Conservation (phyloP, 2,888 invertebrate genomes). For the Coelogynopora nodosa region DNA sequence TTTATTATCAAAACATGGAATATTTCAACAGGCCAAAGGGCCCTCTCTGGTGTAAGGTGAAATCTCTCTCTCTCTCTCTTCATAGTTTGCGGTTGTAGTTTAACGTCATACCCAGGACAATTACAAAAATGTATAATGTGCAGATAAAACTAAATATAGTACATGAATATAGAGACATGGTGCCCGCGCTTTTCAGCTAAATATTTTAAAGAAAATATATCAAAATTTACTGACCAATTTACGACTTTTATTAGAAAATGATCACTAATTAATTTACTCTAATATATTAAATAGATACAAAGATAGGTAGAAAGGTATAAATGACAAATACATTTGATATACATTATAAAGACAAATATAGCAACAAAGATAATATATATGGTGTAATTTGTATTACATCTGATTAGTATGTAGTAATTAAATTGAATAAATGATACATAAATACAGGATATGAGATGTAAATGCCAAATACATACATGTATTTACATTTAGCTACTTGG, state of each 20-base stretch:
- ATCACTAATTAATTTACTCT: not conserved
- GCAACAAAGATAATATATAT: not conserved
- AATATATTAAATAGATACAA: not conserved
- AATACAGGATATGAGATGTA: not conserved
- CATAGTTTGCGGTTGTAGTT: no score
- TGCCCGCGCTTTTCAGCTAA: constrained; percentile 14
- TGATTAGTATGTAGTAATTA: not conserved
- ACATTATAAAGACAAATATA: not conserved
- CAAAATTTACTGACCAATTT: not conserved
- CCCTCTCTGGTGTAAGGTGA: no score
- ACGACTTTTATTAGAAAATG: not conserved
- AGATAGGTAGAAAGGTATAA: constrained; percentile 13
- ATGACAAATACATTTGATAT: not conserved
- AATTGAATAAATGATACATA: not conserved
- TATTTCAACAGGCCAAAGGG: no score
- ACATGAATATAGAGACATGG: no score
- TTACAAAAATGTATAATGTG: no score
- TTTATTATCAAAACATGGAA: no score
- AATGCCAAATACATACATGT: not conserved
- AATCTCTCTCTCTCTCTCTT: no score
- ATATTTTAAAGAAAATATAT: constrained; percentile 1
- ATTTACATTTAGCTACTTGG: not conserved
- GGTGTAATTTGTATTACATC: not conserved
- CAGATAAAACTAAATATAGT: no score
- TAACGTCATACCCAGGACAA: no score